Base-by-base conservation (phyloP, 2,113 vertebrate genomes). In the Parus major region DNA sequence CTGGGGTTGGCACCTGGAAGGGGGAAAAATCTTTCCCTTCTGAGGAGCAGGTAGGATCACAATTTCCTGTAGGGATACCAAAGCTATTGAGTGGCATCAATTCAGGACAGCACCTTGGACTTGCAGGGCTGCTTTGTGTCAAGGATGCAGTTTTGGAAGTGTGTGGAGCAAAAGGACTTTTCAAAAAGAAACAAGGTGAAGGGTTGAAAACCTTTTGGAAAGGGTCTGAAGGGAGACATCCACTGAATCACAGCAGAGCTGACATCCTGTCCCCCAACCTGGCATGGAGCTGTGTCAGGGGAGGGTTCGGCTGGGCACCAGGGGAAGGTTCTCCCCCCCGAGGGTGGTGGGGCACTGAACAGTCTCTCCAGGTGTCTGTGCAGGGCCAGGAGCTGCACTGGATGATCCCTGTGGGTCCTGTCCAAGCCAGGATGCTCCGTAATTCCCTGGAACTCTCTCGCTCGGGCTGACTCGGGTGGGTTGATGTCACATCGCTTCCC, bases 91-190 rank as follows among this genome's bases (percentile, higher is more conserved):
- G 53, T 2, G 4, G 14, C 9, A 1, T 7, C 10, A 1, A 5
- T 5, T 25, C 1, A 0, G 13, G 5, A 4, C 63, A 15, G 12
- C 60, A 29, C 0, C 66, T 36, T 5, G 2, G n/a, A 8, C 27
- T 2, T 4, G 19, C 16, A 5, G 3, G 4, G 24, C 1, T 25
- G 13, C 60, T 36, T 12, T 1, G 1, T 11, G 13, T 15, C 0
- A 0, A 24, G 12, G 41, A 6, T 15, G 42, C 16, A 0, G 21
- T 41, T 49, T 29, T 14, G 36, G 23, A 41, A n/a, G 28, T 5
- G 1, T 0, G 2, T 1, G 11, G 7, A 70, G 39, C 29, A 12
- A 18, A 52, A 5, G 9, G n/a, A 12, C 11, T 57, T 70, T 15
- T 1, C 10, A 11, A 23, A 77, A 11, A 10, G 11, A 29, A 46